Conservation (phyloP, 2,113 vertebrate genomes). For the Charadrius vociferus region DNA sequence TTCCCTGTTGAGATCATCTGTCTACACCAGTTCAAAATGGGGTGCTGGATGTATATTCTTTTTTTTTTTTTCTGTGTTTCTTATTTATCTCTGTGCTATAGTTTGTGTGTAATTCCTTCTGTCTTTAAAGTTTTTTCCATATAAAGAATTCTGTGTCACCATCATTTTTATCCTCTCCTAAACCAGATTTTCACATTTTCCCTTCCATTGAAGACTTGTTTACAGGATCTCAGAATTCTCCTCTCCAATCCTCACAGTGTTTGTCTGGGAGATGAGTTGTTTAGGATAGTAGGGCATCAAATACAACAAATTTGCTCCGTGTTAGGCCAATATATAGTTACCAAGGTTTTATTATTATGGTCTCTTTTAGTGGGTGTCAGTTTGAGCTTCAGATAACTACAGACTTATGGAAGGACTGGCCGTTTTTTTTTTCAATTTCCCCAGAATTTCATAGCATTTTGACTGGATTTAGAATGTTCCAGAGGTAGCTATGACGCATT, state of each 20-base stretch:
- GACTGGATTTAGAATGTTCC: background rate
- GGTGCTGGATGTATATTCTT: background rate
- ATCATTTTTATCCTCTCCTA: background rate
- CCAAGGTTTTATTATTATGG: background rate
- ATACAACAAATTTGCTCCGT: background rate
- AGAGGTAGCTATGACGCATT: background rate
- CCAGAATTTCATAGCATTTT: background rate
- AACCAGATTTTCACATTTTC: background rate
- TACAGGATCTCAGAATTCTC: background rate
- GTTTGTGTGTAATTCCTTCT: background rate
- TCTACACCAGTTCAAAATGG: background rate
- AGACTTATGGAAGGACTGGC: background rate
- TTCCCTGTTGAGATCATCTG: background rate
- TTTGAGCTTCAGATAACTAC: background rate
- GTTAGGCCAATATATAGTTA: background rate
- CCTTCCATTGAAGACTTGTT: background rate
- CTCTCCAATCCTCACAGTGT: background rate
- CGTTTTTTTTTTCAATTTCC: background rate
- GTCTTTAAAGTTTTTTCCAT: background rate
- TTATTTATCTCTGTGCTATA: background rate
- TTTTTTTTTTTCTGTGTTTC: background rate
- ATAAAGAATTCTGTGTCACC: background rate
- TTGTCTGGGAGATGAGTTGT: background rate
- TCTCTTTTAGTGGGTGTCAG: background rate
- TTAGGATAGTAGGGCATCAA: background rate